phyloP scores from a whole-genome alignment of 1,140 invertebrate species.

The Tetragonula clypearis region DNA sequence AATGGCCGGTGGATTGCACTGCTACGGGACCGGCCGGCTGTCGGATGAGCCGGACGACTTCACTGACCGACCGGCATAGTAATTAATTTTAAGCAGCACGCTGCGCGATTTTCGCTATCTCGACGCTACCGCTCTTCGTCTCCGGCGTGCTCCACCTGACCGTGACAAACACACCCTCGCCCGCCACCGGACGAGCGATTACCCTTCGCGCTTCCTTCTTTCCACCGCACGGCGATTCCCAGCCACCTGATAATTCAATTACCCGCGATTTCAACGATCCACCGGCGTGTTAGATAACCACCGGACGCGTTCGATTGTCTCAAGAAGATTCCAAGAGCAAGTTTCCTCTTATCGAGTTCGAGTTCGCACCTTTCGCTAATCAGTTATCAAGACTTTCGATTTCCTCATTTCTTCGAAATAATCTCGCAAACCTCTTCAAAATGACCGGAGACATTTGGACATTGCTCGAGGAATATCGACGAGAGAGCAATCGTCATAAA shows the following conservation, averaged over 20 bases:
- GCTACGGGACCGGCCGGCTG: slow-evolving; percentile 39
- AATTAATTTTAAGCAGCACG: slow-evolving; percentile 79
- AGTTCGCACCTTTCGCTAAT: too few species aligned
- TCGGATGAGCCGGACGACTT: slow-evolving; percentile 70
- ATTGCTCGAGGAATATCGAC: not conserved
- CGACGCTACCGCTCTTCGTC: slow-evolving; percentile 24
- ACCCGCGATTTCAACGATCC: not conserved
- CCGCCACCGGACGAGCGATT: not conserved
- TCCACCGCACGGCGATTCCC: not conserved
- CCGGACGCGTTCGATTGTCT: too few species aligned
- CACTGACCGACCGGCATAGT: slow-evolving; percentile 73
- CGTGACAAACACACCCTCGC: slow-evolving; percentile 33
- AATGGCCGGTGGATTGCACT: slow-evolving; percentile 49
- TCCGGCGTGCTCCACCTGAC: slow-evolving; percentile 18
- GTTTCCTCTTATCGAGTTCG: not conserved
- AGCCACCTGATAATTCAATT: not conserved
- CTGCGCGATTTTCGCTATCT: slow-evolving; percentile 66
- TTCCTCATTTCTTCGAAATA: too few species aligned
- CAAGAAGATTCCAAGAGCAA: not conserved
- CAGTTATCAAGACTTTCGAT: too few species aligned
- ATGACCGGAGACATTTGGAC: not conserved
- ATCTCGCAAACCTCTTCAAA: too few species aligned
- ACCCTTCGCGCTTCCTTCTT: not conserved
- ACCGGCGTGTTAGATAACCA: too few species aligned
- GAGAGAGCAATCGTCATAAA: not conserved